phyloP scores from a whole-genome alignment of 2,888 invertebrate genomes.

The Leucoptera coffeella region DNA sequence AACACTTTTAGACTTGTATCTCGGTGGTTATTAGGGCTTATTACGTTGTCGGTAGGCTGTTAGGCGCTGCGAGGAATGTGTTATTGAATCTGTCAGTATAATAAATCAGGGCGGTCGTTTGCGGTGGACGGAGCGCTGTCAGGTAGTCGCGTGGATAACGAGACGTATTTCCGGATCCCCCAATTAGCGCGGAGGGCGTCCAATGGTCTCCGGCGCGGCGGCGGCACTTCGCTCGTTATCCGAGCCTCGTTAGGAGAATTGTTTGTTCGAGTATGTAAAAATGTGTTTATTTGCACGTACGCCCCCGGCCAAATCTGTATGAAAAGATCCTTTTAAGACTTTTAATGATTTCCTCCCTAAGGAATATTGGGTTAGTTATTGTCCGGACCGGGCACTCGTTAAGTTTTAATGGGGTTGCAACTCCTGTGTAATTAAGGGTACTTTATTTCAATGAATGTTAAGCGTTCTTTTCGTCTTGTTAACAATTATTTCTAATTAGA shows the following conservation, averaged over 20 bases:
- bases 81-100: constrained; percentile 25
- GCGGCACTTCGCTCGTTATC: constrained; percentile 26
- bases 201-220: constrained; percentile 4
- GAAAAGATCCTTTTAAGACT: constrained; percentile 54
- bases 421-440: constrained; percentile 51
- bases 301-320: constrained; percentile 46
- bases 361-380: constrained; percentile 55
- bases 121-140: constrained; percentile 13
- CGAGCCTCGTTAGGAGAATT: constrained; percentile 49
- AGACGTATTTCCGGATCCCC: constrained; percentile 43
- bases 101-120: constrained; percentile 34
- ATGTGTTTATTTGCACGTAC: constrained; percentile 55
- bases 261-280: constrained; percentile 54
- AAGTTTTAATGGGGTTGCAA: constrained; percentile 54
- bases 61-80: constrained; percentile 2
- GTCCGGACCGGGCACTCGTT: constrained; percentile 51
- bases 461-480: constrained; percentile 23
- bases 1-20: too few species aligned
- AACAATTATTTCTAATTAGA: too few species aligned
- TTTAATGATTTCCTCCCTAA: constrained; percentile 55
- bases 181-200: constrained; percentile 25
- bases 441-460: constrained; percentile 50
- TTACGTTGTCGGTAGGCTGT: too few species aligned
- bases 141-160: constrained; percentile 32
- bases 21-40: too few species aligned